Base-by-base conservation (phyloP, 2,797 vertebrate species). In the Poecilia picta region DNA sequence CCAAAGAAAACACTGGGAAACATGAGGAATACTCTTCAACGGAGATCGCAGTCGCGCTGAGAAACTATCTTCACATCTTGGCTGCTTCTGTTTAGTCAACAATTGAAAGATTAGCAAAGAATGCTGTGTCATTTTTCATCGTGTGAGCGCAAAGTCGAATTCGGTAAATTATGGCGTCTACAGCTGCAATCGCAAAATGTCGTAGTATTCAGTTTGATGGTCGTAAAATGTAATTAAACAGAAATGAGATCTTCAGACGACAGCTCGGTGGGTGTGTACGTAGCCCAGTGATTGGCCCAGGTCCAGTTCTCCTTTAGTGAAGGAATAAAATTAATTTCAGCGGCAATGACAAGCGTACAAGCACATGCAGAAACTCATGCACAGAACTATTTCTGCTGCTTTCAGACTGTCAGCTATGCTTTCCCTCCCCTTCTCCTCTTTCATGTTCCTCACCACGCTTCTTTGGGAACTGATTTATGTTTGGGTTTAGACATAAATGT, bases 401-500 rank as follows among this genome's bases (percentile, higher is more conserved):
- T 47, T 20, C 82, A 89, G 91, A 93, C 94, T 93, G 86, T 90
- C 75, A 92, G 46, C 89, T 83, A 87, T 81, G 85, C 94, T 93
- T 95, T 94, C 91, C 93, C 92, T 82, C 81, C 89, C 88, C 89
- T 77, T 83, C 83, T 82, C 83, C 64, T 25, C 47, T 85, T 77
- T 78, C 80, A 79, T 78, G 76, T 72, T 76, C 81, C 74, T 83
- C 78, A 25, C 81, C 75, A 73, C 36, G 75, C 85, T 89, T 93
- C 90, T 89, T 33, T 89, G 77, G 72, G 81, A 80, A 80, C 79
- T 92, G 92, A 94, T 95, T 93, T 94, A 93, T 93, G 90, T 91
- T 85, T 66, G 57, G 64, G 88, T 82, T 89, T 59, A 73, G 86
- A 88, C 12, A 83, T 81, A 80, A 10, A 83, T 77, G 55, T 81